phyloP scores from a whole-genome alignment of 2,888 invertebrate species.

The Trileptium ribeirensis region DNA sequence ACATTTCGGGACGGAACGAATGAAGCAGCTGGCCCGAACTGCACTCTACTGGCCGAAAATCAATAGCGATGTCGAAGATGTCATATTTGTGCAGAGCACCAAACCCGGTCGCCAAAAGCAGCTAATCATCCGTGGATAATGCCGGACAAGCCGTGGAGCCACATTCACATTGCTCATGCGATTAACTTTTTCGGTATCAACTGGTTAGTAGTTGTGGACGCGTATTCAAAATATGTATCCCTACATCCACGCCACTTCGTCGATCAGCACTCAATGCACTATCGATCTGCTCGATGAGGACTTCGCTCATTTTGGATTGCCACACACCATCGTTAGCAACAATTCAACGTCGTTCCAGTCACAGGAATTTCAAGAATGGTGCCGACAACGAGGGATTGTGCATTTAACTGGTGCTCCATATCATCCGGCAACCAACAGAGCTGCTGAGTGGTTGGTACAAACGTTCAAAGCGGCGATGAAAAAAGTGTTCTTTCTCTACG shows the following conservation, averaged over 20 bases:
- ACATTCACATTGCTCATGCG: constrained; percentile 42
- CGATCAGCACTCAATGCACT: constrained; percentile 24
- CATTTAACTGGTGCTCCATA: constrained; percentile 35
- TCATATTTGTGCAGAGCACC: background rate
- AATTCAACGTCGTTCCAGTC: constrained; percentile 35
- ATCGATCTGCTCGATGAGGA: constrained; percentile 29
- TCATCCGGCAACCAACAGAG: constrained; percentile 33
- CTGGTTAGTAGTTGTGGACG: constrained; percentile 5
- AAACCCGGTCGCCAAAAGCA: constrained; percentile 18
- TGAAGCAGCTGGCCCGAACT: background rate
- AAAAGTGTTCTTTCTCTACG: constrained; percentile 17
- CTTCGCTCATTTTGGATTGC: constrained; percentile 36
- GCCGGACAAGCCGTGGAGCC: constrained; percentile 39
- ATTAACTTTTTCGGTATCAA: constrained; percentile 31
- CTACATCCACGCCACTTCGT: constrained; percentile 4
- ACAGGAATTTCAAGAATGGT: background rate
- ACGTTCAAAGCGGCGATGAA: constrained; percentile 33
- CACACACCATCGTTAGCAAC: constrained; percentile 36
- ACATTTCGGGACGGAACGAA: constrained; percentile 3
- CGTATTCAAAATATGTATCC: constrained; percentile 1
- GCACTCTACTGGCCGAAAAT: constrained; percentile 11
- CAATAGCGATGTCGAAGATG: background rate
- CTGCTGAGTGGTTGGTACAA: constrained; percentile 28
- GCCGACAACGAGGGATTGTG: background rate
- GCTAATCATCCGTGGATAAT: constrained; percentile 41